Evolutionary conservation across 2,888 invertebrate genomes (phyloP).

Genomic region (Lasioglossum morio): DNA sequence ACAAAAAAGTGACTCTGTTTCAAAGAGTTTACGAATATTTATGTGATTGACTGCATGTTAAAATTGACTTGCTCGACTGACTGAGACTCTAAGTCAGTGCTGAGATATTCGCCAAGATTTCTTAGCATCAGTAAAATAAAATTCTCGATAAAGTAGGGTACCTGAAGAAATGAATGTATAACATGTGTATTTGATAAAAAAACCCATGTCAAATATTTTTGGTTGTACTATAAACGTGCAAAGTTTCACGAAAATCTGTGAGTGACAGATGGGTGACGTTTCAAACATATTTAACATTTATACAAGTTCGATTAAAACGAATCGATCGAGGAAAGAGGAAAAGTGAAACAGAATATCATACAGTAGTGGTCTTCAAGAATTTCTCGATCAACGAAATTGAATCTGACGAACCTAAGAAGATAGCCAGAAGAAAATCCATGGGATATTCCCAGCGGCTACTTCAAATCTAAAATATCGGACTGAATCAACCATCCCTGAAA

Average conservation of each 20-base stretch:
- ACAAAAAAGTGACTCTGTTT: too few species aligned
- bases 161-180: too few species aligned
- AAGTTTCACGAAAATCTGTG: not conserved
- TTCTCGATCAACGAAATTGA: conserved; percentile 57
- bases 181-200: not conserved
- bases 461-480: conserved; percentile 67
- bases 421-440: conserved; percentile 49
- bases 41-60: too few species aligned
- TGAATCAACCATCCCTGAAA: conserved; percentile 48
- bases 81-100: too few species aligned
- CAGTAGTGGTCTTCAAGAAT: conserved; percentile 22
- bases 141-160: too few species aligned
- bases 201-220: not conserved
- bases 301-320: conserved; percentile 22
- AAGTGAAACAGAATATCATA: not conserved
- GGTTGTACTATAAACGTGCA: not conserved
- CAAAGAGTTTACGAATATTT: too few species aligned
- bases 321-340: not conserved
- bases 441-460: conserved; percentile 52
- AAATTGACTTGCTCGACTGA: too few species aligned
- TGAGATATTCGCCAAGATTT: too few species aligned
- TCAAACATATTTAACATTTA: not conserved
- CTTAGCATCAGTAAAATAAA: too few species aligned
- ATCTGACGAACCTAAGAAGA: conserved; percentile 47
- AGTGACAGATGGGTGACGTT: not conserved